Evolutionary conservation across 2,113 vertebrate genomes (phyloP).

Genomic region (Oryzias melastigma): DNA sequence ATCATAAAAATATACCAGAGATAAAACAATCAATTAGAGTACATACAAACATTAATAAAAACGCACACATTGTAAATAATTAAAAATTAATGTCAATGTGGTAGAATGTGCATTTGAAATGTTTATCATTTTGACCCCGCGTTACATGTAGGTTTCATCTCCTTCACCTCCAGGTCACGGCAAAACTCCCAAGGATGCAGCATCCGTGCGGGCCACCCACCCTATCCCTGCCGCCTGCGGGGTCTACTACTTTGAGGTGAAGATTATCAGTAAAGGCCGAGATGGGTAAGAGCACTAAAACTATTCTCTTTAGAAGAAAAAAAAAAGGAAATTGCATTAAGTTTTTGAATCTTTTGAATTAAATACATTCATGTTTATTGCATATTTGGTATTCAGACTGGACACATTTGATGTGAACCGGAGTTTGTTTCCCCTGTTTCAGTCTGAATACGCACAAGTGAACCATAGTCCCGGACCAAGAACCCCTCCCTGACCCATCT

Average conservation of each 20-base stretch:
- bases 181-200: constrained; percentile 98
- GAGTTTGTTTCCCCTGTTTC: too few species aligned
- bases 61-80: too few species aligned
- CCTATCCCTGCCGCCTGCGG: constrained; percentile 98
- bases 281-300: constrained; percentile 85
- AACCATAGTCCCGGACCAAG: too few species aligned
- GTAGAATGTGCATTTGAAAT: too few species aligned
- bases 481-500: too few species aligned
- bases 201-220: constrained; percentile 95
- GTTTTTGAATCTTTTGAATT: not conserved
- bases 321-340: not conserved
- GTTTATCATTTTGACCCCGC: not conserved
- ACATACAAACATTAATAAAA: too few species aligned
- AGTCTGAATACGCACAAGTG: too few species aligned
- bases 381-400: too few species aligned
- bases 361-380: not conserved
- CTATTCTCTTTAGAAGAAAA: not conserved
- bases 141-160: not conserved
- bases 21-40: too few species aligned
- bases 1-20: too few species aligned
- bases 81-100: too few species aligned
- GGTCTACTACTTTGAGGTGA: constrained; percentile 99
- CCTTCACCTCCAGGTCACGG: constrained; percentile 85
- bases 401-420: too few species aligned
- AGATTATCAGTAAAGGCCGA: constrained; percentile 99